A percentile compares a stretch with the other conserved stretches of the same genome.
Conservation (phyloP, 2,113 vertebrate genomes). For the Eubucco bourcierii region DNA sequence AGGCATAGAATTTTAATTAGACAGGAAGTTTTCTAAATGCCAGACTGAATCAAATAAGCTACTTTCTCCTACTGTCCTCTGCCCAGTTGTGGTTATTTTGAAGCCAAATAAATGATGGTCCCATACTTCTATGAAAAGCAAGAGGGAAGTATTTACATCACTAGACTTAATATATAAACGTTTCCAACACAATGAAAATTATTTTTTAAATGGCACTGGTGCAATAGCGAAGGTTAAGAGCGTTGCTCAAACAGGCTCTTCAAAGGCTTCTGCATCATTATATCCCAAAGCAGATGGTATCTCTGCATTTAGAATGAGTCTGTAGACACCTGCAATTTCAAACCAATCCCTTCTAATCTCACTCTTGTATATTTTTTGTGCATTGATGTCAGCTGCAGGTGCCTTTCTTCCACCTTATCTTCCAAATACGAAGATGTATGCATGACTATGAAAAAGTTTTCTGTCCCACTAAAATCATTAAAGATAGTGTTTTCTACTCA, state of each 20-base stretch:
- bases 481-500: background rate
- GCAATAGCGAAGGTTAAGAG: conserved; percentile 49
- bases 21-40: conserved; percentile 27
- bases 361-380: conserved; percentile 60
- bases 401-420: background rate
- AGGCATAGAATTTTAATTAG: conserved; percentile 47
- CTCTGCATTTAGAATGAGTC: conserved; percentile 61
- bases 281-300: conserved; percentile 73
- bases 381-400: conserved; percentile 72
- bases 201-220: conserved; percentile 31
- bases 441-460: background rate
- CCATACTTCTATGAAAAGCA: conserved; percentile 49
- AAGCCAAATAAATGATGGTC: conserved; percentile 43
- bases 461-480: no score
- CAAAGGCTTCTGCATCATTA: conserved; percentile 76
- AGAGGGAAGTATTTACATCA: conserved; percentile 47
- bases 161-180: conserved; percentile 27
- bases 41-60: conserved; percentile 14
- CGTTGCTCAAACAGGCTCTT: conserved; percentile 64
- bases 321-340: conserved; percentile 45
- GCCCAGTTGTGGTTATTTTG: conserved; percentile 52
- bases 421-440: background rate
- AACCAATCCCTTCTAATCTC: conserved; percentile 73
- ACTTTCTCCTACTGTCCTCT: conserved; percentile 26
- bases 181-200: conserved; percentile 36